These are phyloP conservation scores for Seriola rivoliana DNA, from an alignment of 2,113 vertebrate species.

Conservation along the genomic window DNA sequence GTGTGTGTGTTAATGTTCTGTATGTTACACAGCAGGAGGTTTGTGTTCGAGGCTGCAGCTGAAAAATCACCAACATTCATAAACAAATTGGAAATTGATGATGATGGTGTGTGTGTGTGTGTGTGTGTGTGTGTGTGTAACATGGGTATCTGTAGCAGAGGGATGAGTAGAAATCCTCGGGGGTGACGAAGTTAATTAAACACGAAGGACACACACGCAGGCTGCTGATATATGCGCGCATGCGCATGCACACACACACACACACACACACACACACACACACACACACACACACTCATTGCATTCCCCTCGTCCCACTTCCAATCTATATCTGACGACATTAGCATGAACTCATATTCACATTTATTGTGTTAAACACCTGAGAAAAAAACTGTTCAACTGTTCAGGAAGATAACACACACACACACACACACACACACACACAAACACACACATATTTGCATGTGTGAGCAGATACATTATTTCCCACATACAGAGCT, in stretches of 20 bases:
- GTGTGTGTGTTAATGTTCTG: too few relatives aligned
- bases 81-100: too few relatives aligned
- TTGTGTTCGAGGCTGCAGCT: too few relatives aligned
- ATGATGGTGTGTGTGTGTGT: too few relatives aligned
- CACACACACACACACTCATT: slow-evolving; percentile 17
- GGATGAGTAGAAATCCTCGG: slow-evolving; percentile 25
- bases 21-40: too few relatives aligned
- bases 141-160: slow-evolving; percentile 3
- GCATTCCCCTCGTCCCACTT: neutral
- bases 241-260: neutral
- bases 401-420: neutral
- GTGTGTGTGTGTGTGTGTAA: neutral
- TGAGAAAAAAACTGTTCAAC: slow-evolving; percentile 2
- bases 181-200: slow-evolving; percentile 65
- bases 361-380: slow-evolving; percentile 10
- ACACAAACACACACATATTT: neutral
- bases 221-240: neutral
- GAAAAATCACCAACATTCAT: too few relatives aligned
- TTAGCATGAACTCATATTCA: slow-evolving; percentile 34
- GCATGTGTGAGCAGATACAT: too few relatives aligned
- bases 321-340: slow-evolving; percentile 23
- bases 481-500: too few relatives aligned
- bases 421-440: neutral
- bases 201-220: slow-evolving; percentile 40
- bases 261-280: neutral